These are phyloP conservation scores for Dendrocincla tyrannina DNA, from an alignment of 2,797 vertebrate genomes.

Conservation along the genomic window DNA sequence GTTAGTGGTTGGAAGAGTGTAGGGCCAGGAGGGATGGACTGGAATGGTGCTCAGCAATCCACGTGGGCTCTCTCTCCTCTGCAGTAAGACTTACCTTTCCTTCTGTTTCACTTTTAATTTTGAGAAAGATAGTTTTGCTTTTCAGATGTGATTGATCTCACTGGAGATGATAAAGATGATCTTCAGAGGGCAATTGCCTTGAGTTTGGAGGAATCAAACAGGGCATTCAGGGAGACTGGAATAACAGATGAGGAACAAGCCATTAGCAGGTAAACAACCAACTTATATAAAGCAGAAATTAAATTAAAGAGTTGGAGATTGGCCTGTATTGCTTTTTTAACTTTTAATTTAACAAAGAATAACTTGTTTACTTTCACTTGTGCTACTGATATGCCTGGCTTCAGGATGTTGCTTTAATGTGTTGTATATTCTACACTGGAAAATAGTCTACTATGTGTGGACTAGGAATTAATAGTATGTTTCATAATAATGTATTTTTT, in stretches of 20 bases:
- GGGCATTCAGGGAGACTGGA: constrained; percentile 96
- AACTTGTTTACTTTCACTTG: constrained; percentile 44
- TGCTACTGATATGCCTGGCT: constrained; percentile 58
- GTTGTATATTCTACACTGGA: constrained; percentile 1
- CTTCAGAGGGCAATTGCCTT: constrained; percentile 98
- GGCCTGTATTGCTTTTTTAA: constrained; percentile 54
- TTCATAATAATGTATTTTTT: constrained; percentile 4
- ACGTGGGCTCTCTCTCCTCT: constrained; percentile 19
- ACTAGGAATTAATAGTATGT: constrained; percentile 26
- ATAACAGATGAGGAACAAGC: constrained; percentile 99
- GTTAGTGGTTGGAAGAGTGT: neutral
- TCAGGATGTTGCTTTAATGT: constrained; percentile 48
- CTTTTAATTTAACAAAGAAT: constrained; percentile 33
- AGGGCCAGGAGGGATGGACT: constrained; percentile 32
- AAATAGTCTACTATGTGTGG: neutral
- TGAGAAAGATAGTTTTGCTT: constrained; percentile 78
- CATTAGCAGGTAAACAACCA: constrained; percentile 91
- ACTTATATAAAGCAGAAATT: constrained; percentile 63
- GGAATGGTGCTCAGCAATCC: constrained; percentile 7
- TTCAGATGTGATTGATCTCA: constrained; percentile 98
- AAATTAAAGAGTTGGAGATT: constrained; percentile 57
- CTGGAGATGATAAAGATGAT: constrained; percentile 99
- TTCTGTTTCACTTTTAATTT: constrained; percentile 76
- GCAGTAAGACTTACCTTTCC: constrained; percentile 56
- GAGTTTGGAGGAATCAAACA: constrained; percentile 96